Conservation (phyloP, 2,888 invertebrate genomes). For the Agriopis aurantiaria region DNA sequence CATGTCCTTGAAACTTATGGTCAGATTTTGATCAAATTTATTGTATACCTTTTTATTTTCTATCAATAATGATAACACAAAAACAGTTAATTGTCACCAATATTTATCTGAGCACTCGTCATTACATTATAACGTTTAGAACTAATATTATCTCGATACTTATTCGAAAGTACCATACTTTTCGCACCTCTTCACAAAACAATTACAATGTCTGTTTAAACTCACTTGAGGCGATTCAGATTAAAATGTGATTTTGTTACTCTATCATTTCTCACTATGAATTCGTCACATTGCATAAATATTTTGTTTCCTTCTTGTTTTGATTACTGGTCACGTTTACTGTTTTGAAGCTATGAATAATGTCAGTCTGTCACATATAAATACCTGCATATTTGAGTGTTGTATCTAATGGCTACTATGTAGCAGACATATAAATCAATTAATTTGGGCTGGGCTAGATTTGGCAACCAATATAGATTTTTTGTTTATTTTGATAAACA, state of each 20-base stretch:
- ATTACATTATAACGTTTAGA: too few relatives aligned
- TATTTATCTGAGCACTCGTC: too few relatives aligned
- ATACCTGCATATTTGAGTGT: background rate
- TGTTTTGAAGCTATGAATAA: background rate
- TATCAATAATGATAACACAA: too few relatives aligned
- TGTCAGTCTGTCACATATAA: background rate
- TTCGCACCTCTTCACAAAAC: background rate
- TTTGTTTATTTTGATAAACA: conserved; percentile 8
- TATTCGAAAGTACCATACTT: background rate
- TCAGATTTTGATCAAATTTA: background rate
- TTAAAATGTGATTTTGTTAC: background rate
- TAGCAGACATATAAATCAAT: conserved; percentile 7
- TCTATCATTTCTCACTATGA: background rate
- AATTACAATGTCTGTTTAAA: background rate
- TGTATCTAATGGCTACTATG: background rate
- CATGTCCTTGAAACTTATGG: too few relatives aligned
- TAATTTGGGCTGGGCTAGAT: conserved; percentile 2
- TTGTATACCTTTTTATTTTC: too few relatives aligned
- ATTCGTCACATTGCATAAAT: background rate
- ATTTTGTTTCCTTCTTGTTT: background rate
- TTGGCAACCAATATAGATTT: conserved; percentile 1
- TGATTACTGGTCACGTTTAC: background rate
- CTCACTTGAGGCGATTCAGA: background rate
- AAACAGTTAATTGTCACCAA: too few relatives aligned
- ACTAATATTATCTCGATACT: too few relatives aligned